Conservation (phyloP, 2,797 vertebrate genomes). For the Miichthys miiuy region DNA sequence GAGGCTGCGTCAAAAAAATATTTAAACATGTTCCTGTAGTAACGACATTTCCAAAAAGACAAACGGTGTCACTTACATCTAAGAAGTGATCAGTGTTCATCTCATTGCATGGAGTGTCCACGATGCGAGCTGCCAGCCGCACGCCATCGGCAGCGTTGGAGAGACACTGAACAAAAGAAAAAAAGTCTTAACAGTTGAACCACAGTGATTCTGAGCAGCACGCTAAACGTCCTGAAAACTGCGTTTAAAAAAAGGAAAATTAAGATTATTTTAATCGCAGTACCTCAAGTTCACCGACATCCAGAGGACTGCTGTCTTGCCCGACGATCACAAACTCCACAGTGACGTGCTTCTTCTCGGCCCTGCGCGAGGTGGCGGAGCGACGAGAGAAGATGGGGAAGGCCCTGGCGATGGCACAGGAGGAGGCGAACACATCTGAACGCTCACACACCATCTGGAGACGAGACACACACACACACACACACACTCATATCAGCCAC, state of each 20-base stretch:
- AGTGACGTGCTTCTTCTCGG: constrained; percentile 90
- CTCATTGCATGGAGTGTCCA: constrained; percentile 97
- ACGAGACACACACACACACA: constrained; percentile 25
- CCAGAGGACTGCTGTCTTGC: constrained; percentile 88
- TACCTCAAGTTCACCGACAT: constrained; percentile 90
- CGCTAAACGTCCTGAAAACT: neutral
- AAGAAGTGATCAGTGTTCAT: constrained; percentile 97
- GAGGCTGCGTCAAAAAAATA: neutral
- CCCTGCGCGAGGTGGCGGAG: constrained; percentile 86
- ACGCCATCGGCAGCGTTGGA: constrained; percentile 91
- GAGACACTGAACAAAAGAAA: constrained; percentile 87
- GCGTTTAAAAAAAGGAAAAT: neutral
- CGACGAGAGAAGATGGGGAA: constrained; percentile 96
- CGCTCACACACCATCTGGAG: constrained; percentile 95
- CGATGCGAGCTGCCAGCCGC: constrained; percentile 94
- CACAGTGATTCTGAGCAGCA: neutral
- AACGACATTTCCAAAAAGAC: neutral
- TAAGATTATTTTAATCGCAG: no score
- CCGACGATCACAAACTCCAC: constrained; percentile 94
- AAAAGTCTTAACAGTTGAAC: neutral
- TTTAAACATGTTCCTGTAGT: neutral
- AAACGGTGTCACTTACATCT: constrained; percentile 82
- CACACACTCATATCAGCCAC: constrained; percentile 6
- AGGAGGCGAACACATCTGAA: constrained; percentile 92
- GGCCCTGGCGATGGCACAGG: constrained; percentile 94